Evolutionary conservation across 2,888 invertebrate genomes (phyloP), one percentile per base, ranked within the genome.

Genomic region (Parnassius apollo): DNA sequence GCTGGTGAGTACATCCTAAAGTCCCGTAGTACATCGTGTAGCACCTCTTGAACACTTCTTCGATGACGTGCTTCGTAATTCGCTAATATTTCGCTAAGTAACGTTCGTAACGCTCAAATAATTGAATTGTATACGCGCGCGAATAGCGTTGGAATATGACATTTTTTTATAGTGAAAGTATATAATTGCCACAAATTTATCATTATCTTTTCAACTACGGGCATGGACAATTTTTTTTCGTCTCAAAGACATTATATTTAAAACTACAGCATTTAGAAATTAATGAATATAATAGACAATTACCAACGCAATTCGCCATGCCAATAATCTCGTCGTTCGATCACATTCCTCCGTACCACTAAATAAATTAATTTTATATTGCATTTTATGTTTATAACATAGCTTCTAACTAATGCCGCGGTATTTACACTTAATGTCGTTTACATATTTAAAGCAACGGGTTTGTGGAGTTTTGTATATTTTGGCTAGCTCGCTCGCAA

Each of bases 21-120:
- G 62, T 66, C 62, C 70, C 66, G 69, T 65, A 64, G 53, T 57
- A 67, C 69, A 71, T 62, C 61, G 66, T 61, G 66, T 74, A 78
- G 80, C 80, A 80, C 80, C 80, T 75, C 70, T 69, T 76, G 80
- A 80, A 79, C 80, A 80, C 81, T 70, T 68, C 67, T 65, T 63
- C 64, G 69, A 65, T 64, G 68, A 68, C 64, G 68, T 68, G 68
- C 71, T 61, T 67, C 67, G 54, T 57, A 13, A 35, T 59, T 44
- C 57, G 49, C 50, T 62, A 66, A 67, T 61, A 61, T 66, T 66
- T 63, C 42, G 61, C 66, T 68, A 68, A 68, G 44, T 44, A 44
- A 44, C 44, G 44, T 44, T 44, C 11, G n/a, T 59, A 66, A 64
- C 58, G 58, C 61, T 65, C 58, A 67, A 65, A 62, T 60, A 66